These are phyloP conservation scores for Calameuta pallipes DNA, from an alignment of 2,888 invertebrate genomes.

Conservation along the genomic window DNA sequence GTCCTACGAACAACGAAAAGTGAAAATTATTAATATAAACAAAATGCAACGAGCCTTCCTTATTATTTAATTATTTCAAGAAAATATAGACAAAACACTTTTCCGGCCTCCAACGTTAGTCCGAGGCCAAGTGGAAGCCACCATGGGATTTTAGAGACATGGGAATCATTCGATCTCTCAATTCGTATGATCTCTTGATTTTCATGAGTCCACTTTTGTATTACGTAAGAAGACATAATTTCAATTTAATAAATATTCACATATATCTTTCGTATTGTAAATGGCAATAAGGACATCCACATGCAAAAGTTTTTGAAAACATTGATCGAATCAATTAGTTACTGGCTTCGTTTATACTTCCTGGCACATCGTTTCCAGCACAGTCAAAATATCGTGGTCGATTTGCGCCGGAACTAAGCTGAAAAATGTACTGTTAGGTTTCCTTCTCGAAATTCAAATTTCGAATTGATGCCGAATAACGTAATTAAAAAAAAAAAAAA, in stretches of 20 bases:
- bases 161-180: background rate
- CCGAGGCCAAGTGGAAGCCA: background rate
- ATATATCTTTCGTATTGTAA: background rate
- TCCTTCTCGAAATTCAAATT: background rate
- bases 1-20: conserved; percentile 48
- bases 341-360: background rate
- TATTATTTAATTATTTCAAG: background rate
- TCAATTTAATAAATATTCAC: background rate
- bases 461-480: background rate
- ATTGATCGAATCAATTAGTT: background rate
- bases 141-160: background rate
- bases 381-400: background rate
- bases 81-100: background rate
- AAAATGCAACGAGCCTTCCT: background rate
- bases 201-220: background rate
- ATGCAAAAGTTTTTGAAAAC: background rate
- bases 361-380: background rate
- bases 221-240: background rate
- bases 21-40: background rate
- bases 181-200: background rate
- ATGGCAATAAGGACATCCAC: background rate
- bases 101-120: background rate
- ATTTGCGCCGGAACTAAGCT: background rate
- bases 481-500: background rate
- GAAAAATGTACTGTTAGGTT: background rate